phyloP scores from a whole-genome alignment of 2,113 vertebrate species.

The Rhineura floridana region DNA sequence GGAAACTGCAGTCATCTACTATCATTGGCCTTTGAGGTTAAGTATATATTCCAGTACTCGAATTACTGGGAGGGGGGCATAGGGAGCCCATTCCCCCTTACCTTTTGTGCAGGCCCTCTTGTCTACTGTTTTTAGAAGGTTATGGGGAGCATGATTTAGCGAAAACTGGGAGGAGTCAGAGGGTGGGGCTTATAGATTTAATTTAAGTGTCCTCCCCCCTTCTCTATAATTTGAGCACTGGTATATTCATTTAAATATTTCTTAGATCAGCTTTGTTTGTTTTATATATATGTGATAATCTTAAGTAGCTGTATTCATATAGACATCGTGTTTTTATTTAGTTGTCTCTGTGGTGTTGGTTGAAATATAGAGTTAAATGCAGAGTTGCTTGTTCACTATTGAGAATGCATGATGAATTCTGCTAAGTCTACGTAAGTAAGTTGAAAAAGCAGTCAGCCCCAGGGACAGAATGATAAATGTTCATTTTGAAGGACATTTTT shows the following conservation, averaged over 20 bases:
- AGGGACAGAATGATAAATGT: neutral
- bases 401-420: neutral
- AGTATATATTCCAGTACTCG: neutral
- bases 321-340: conserved; percentile 5
- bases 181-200: neutral
- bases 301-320: conserved; percentile 4
- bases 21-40: conserved; percentile 34
- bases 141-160: neutral
- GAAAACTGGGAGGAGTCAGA: neutral
- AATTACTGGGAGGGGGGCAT: neutral
- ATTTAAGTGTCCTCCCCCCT: neutral
- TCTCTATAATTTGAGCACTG: neutral
- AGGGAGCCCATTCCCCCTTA: neutral
- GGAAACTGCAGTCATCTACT: conserved; percentile 30
- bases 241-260: conserved; percentile 21
- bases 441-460: neutral
- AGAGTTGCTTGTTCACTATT: neutral
- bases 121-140: neutral
- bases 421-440: neutral
- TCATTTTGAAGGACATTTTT: neutral
- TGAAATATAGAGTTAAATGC: neutral
- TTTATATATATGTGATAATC: conserved; percentile 27
- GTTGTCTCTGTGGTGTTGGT: neutral
- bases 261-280: conserved; percentile 30
- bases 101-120: too few relatives aligned